Evolutionary conservation across 2,888 invertebrate species (phyloP), one percentile per base, ranked within the genome.

Genomic region (Dioctria rufipes): DNA sequence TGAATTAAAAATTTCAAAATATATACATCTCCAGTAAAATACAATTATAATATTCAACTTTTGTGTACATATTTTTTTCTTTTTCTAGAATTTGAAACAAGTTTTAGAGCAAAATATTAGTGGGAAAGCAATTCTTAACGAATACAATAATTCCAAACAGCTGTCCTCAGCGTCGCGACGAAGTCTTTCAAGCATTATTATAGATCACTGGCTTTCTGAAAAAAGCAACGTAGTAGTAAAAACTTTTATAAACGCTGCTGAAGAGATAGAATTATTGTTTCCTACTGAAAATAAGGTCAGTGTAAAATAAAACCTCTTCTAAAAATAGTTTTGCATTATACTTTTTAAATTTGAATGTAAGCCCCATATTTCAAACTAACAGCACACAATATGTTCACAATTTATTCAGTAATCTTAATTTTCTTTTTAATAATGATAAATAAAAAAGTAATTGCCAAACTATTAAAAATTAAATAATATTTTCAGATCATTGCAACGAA

Each of bases 151-250:
- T 61, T 13, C 61, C 3, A 61, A 61, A 9, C 61, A 61, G 39
- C 61, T 61, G 25, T 61, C 61, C 37, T n/a, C 61, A 61, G 39
- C 61, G 39, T 61, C 61, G 5, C 61, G 61, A 13, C 61, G 61
- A 61, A 13, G 61, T 25, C 61, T 61, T 2, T 61, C 61, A 37
- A 61, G 25, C 4, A 13, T 61, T n/a, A 9, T 61, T 61, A 61
- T 61, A 61, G 61, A 61, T n/a, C 61, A 61, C 39, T 61, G n/a
- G n/a, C n/a, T n/a, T n/a, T n/a, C n/a, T n/a, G 61, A 61, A 61
- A 61, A 61, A 37, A 5, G 25, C 39, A 61, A 61, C 37, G 61
- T 61, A 39, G 25, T 61, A 8, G 5, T 39, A 13, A 39, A 25
- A 9, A 61, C 61, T 25, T 61, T 61, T 25, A 3, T 61, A 61